Percentiles rank a stretch among this genome's conserved stretches.
Evolutionary conservation across 2,888 invertebrate species (phyloP).

Genomic region (Acanthosepion esculentum): DNA sequence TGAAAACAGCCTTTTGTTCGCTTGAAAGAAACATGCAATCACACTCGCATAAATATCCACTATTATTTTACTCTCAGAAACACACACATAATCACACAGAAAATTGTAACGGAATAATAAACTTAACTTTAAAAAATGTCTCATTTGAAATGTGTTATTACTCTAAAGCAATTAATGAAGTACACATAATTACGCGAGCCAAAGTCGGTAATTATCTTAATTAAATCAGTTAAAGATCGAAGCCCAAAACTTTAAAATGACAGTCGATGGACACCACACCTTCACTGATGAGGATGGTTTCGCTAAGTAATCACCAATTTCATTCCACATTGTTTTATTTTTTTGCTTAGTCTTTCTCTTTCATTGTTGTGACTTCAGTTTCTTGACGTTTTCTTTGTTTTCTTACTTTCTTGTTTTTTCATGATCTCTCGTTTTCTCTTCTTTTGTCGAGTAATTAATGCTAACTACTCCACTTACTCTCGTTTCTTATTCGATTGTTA

Average conservation of each 20-base stretch:
- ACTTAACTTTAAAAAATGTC: not conserved
- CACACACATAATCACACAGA: not conserved
- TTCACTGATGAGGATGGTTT: not conserved
- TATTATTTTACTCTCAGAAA: too few species aligned
- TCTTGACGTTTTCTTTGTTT: not conserved
- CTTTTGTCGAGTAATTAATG: not conserved
- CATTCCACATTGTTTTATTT: not conserved
- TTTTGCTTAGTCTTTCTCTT: not conserved
- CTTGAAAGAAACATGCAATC: too few species aligned
- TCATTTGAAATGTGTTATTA: conserved; percentile 7
- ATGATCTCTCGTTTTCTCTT: not conserved
- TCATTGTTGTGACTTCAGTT: not conserved
- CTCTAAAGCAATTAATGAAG: conserved; percentile 33
- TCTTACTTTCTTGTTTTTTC: not conserved
- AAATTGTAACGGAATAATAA: not conserved
- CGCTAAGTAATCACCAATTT: not conserved
- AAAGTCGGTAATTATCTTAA: conserved; percentile 13
- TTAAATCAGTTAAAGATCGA: conserved; percentile 23
- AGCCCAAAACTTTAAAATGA: not conserved
- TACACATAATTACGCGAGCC: not conserved
- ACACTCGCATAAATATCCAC: too few species aligned
- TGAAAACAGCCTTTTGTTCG: too few species aligned
- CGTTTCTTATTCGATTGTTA: not conserved
- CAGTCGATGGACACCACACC: not conserved
- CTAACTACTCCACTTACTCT: not conserved